These are phyloP conservation scores for Ispidina lecontei DNA, from an alignment of 2,797 vertebrate genomes.

Conservation along the genomic window DNA sequence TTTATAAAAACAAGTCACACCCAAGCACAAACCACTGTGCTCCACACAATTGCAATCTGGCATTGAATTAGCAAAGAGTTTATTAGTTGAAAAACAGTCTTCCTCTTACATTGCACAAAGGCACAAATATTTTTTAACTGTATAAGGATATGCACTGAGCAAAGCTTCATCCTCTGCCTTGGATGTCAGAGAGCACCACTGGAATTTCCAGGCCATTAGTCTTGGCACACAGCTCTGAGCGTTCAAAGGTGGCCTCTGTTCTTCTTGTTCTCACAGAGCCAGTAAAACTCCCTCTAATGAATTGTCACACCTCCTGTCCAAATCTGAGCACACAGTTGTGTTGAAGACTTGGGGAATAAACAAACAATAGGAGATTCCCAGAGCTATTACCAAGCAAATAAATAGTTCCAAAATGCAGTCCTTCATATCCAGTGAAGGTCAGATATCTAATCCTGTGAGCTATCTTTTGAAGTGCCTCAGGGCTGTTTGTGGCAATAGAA, in stretches of 20 bases:
- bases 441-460: not conserved
- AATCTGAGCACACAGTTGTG: not conserved
- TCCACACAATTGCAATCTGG: not conserved
- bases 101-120: not conserved
- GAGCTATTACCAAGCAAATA: constrained; percentile 41
- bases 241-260: constrained; percentile 2
- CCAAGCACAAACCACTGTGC: not conserved
- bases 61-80: not conserved
- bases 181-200: not conserved
- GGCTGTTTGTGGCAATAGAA: not conserved
- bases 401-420: constrained; percentile 34
- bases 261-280: not conserved
- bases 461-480: not conserved
- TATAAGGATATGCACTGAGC: not conserved
- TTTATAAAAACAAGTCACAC: not conserved
- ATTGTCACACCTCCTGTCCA: constrained; percentile 54
- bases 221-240: not conserved
- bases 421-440: not conserved
- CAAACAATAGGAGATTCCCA: constrained; percentile 56
- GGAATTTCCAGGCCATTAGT: not conserved
- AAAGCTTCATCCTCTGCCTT: constrained; percentile 1
- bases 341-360: not conserved
- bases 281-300: not conserved
- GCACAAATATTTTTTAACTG: not conserved
- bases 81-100: not conserved